Percentiles rank a stretch among this genome's conserved stretches.
Evolutionary conservation across 2,797 vertebrate genomes (phyloP).

Genomic region (Amphiprion clarkii): DNA sequence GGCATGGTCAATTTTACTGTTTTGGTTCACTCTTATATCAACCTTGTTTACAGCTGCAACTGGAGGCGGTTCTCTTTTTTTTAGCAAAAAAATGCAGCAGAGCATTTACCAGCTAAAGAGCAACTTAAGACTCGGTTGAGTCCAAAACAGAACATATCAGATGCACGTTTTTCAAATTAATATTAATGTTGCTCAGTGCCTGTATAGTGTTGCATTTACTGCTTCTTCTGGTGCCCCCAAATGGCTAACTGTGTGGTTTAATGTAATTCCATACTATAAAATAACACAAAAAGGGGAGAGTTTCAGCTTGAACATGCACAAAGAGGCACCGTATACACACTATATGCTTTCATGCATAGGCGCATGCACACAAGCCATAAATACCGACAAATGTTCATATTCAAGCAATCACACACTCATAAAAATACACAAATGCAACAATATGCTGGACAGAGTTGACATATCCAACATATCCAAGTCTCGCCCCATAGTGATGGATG

Average conservation of each 20-base stretch:
- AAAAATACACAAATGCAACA: conserved; percentile 53
- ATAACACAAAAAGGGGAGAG: background rate
- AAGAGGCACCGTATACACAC: background rate
- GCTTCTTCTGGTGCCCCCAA: background rate
- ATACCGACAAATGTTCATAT: conserved; percentile 14
- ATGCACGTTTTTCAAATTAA: background rate
- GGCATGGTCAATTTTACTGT: background rate
- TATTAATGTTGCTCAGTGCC: background rate
- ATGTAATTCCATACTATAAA: background rate
- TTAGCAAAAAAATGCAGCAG: background rate
- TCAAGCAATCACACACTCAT: conserved; percentile 19
- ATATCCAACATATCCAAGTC: conserved; percentile 58
- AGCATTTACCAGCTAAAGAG: background rate
- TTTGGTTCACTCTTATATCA: too few species aligned
- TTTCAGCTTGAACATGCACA: background rate
- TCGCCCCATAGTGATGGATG: conserved; percentile 74
- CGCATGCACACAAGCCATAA: background rate
- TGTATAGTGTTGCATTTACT: background rate
- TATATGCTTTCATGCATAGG: background rate
- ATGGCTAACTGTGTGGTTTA: background rate
- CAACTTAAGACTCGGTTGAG: background rate
- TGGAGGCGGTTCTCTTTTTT: background rate
- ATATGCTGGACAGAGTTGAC: conserved; percentile 57
- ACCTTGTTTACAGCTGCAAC: background rate
- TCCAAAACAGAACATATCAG: background rate